Evolutionary conservation across 2,888 invertebrate species (phyloP).

Genomic region (Acrocyrtus sp.): DNA sequence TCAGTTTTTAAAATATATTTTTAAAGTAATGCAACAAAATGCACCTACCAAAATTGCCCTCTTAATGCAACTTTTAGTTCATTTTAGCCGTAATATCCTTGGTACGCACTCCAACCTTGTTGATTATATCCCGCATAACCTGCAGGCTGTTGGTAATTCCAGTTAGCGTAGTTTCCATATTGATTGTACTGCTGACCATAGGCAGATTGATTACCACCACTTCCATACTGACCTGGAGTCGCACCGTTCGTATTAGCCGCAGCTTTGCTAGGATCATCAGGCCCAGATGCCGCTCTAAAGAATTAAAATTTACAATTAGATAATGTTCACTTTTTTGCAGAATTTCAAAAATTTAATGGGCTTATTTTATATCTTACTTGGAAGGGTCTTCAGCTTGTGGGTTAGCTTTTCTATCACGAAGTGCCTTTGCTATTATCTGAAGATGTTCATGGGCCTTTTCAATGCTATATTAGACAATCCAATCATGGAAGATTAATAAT

Average conservation of each 20-base stretch:
- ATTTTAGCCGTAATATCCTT: conserved; percentile 60
- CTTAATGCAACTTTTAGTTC: background rate
- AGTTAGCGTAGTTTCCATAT: conserved; percentile 61
- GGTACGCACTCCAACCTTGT: conserved; percentile 61
- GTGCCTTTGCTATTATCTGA: conserved; percentile 65
- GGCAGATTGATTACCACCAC: conserved; percentile 20
- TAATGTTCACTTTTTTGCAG: background rate
- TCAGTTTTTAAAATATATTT: too few species aligned
- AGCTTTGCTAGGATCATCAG: conserved; percentile 39
- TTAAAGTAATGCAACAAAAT: too few species aligned
- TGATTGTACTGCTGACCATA: conserved; percentile 61
- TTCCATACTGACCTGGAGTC: conserved; percentile 34
- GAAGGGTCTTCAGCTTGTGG: conserved; percentile 36
- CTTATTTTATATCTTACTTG: conserved; percentile 23
- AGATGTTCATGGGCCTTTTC: conserved; percentile 75
- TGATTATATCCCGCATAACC: conserved; percentile 59
- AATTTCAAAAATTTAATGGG: background rate
- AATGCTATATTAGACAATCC: conserved; percentile 67
- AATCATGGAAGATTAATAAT: too few species aligned
- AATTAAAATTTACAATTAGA: background rate
- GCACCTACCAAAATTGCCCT: too few species aligned
- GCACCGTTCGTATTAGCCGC: conserved; percentile 35
- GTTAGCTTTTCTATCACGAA: conserved; percentile 58
- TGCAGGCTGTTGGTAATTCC: conserved; percentile 61
- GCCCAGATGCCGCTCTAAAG: conserved; percentile 10